Evolutionary conservation across 2,797 vertebrate species (phyloP).

Genomic region (Gadopsis bispinosus): DNA sequence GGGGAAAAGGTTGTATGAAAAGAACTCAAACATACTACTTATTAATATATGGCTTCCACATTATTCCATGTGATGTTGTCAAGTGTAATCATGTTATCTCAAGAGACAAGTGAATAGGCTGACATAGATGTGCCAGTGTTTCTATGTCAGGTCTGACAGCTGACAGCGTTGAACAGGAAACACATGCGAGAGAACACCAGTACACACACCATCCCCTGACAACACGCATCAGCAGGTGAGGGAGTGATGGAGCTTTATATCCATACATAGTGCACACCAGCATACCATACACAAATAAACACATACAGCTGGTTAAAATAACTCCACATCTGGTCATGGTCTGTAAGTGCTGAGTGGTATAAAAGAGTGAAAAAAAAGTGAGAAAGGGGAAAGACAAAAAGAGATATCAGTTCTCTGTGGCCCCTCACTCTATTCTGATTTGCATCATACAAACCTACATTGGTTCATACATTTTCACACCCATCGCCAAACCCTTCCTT

Average conservation of each 20-base stretch:
- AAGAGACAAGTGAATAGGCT: conserved; percentile 1
- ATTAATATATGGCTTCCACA: neutral
- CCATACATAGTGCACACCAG: conserved; percentile 26
- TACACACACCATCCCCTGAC: conserved; percentile 30
- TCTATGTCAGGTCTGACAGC: conserved; percentile 19
- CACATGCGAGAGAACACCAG: conserved; percentile 29
- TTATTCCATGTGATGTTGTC: neutral
- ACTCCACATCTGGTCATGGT: conserved; percentile 56
- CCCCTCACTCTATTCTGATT: neutral
- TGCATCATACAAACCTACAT: conserved; percentile 1
- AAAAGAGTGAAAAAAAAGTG: neutral
- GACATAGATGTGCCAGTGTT: conserved; percentile 15
- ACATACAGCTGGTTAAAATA: conserved; percentile 52
- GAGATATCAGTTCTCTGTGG: neutral
- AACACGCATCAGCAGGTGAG: conserved; percentile 55
- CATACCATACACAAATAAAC: conserved; percentile 41
- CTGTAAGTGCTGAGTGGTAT: conserved; percentile 22
- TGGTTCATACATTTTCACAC: neutral
- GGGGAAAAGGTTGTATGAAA: neutral
- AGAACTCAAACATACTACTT: neutral
- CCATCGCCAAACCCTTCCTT: neutral
- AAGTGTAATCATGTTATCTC: neutral
- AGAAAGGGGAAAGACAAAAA: conserved; percentile 4
- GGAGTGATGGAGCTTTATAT: conserved; percentile 33
- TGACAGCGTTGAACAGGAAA: conserved; percentile 43